Evolutionary conservation across 1,140 invertebrate genomes (phyloP).

Genomic region (Dreissena rostriformis): DNA sequence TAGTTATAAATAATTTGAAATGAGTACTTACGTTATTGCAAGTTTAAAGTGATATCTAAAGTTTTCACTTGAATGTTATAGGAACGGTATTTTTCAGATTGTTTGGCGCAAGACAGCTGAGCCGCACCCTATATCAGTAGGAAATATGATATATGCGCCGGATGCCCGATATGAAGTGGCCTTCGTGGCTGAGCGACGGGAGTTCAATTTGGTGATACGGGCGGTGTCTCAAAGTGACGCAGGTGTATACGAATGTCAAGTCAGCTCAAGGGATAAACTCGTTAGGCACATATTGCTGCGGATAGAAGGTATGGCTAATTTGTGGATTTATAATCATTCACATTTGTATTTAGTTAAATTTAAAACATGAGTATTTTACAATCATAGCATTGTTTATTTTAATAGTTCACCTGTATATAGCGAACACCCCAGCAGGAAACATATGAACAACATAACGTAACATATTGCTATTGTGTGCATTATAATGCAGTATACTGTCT

Average conservation of each 20-base stretch:
- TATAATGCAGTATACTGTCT: too few relatives aligned
- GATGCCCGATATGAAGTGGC: constrained; percentile 49
- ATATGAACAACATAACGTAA: too few relatives aligned
- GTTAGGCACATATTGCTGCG: constrained; percentile 61
- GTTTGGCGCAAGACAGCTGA: constrained; percentile 62
- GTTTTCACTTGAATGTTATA: neutral
- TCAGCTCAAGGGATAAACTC: constrained; percentile 85
- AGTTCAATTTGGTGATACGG: constrained; percentile 94
- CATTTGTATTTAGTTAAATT: neutral
- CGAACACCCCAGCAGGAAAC: too few relatives aligned
- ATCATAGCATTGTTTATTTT: neutral
- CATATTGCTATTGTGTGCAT: too few relatives aligned
- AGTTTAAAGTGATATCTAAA: too few relatives aligned
- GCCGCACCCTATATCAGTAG: constrained; percentile 58
- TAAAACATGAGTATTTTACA: neutral
- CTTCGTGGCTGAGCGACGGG: constrained; percentile 91
- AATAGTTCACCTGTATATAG: neutral
- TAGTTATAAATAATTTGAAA: too few relatives aligned
- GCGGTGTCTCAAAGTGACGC: constrained; percentile 92
- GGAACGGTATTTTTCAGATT: constrained; percentile 46
- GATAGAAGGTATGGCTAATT: constrained; percentile 58
- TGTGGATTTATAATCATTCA: neutral
- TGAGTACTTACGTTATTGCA: too few relatives aligned
- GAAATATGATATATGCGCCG: constrained; percentile 49
- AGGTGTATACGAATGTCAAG: constrained; percentile 95